Percentiles rank a stretch among this genome's conserved stretches.
Conservation (phyloP, 2,113 vertebrate genomes). For the Mirza zaza region DNA sequence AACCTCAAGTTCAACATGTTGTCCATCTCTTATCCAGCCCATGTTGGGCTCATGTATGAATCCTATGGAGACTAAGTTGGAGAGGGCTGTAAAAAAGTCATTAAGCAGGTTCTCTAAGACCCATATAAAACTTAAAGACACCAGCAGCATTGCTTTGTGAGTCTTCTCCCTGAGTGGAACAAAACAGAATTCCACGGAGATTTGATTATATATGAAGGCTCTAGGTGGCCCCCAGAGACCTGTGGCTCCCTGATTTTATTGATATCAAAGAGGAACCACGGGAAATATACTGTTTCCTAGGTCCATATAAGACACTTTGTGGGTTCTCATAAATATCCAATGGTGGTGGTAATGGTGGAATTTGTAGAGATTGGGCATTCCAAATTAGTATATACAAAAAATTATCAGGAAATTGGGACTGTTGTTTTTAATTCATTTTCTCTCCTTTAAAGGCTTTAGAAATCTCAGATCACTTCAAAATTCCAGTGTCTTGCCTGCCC, state of each 20-base stretch:
- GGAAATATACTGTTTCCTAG: not conserved
- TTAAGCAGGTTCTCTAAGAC: not conserved
- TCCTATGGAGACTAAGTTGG: not conserved
- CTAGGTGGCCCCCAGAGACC: not conserved
- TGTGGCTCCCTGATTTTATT: not conserved
- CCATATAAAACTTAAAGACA: not conserved
- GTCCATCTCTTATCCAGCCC: not conserved
- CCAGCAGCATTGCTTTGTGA: not conserved
- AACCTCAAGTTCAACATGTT: not conserved
- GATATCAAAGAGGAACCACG: not conserved
- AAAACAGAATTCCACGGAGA: not conserved
- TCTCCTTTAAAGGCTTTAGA: not conserved
- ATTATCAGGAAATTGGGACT: not conserved
- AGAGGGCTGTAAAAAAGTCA: not conserved
- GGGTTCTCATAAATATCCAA: not conserved
- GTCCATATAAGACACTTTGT: not conserved
- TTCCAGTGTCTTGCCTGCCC: not conserved
- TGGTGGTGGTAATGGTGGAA: not conserved
- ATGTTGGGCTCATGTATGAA: not conserved
- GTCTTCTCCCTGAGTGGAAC: not conserved
- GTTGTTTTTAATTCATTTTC: not conserved
- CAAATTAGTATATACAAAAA: not conserved
- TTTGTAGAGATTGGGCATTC: not conserved
- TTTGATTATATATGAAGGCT: not conserved
- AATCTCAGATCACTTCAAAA: not conserved